phyloP scores from a whole-genome alignment of 2,888 invertebrate genomes.

The Clunio marinus region DNA sequence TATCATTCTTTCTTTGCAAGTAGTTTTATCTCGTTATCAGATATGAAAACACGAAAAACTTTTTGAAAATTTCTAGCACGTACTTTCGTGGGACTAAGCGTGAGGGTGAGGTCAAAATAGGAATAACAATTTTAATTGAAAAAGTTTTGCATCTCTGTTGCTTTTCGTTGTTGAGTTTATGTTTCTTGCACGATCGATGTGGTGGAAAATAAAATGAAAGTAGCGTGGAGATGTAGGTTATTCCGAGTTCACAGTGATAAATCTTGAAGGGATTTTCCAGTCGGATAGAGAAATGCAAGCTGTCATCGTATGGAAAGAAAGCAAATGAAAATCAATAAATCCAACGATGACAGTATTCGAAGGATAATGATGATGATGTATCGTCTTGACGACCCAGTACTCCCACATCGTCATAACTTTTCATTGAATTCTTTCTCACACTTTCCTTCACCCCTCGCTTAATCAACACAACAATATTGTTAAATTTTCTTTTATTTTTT shows the following conservation, averaged over 20 bases:
- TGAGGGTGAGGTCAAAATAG: slow-evolving; percentile 12
- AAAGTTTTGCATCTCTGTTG: slow-evolving; percentile 21
- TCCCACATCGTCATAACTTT: background rate
- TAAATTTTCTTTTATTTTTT: no score
- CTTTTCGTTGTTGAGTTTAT: slow-evolving; percentile 8
- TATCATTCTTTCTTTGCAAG: no score
- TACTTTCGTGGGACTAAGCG: slow-evolving; percentile 2
- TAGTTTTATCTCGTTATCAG: slow-evolving; percentile 16
- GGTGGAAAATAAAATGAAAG: background rate
- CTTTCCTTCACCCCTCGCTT: no score
- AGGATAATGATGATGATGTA: background rate
- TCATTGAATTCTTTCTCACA: background rate
- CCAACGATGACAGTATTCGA: background rate
- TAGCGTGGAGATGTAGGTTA: slow-evolving; percentile 1
- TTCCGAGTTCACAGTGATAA: background rate
- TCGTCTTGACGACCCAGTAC: background rate
- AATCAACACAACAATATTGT: background rate
- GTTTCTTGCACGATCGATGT: slow-evolving; percentile 13
- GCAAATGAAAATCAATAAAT: background rate
- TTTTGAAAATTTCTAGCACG: slow-evolving; percentile 27
- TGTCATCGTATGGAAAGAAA: background rate
- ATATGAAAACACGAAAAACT: background rate
- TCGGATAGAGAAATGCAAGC: slow-evolving; percentile 5
- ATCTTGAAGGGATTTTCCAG: background rate
- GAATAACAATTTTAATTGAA: slow-evolving; percentile 30